A percentile compares a stretch with the other conserved stretches of the same genome.
Evolutionary conservation across 2,113 vertebrate genomes (phyloP).

Genomic region (Stomatorhinus ivindoensis): DNA sequence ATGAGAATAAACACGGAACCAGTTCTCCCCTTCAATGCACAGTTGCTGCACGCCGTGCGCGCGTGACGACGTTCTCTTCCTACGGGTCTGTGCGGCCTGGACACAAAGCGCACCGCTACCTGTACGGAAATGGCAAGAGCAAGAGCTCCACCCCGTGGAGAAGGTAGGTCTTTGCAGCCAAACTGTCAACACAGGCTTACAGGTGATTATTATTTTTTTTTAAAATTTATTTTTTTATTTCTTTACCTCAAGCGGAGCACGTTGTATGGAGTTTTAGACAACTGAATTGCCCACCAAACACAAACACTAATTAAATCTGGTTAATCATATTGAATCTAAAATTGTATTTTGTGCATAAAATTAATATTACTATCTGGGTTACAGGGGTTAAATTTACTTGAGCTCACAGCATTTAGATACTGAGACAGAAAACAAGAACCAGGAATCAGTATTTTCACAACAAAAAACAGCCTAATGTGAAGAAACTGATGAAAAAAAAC

Average conservation of each 20-base stretch:
- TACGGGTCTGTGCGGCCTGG: neutral
- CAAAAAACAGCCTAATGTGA: neutral
- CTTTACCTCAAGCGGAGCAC: neutral
- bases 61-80: neutral
- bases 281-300: neutral
- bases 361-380: neutral
- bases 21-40: neutral
- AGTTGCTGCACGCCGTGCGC: neutral
- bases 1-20: neutral
- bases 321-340: neutral
- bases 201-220: neutral
- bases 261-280: neutral
- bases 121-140: neutral
- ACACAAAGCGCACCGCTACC: neutral
- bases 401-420: neutral
- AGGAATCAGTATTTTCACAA: neutral
- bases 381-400: neutral
- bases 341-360: neutral
- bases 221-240: neutral
- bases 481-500: neutral
- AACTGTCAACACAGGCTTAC: neutral
- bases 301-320: neutral
- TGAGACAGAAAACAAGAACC: neutral
- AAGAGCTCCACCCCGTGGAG: slow-evolving; percentile 14
- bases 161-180: neutral